These are phyloP conservation scores for Stratiolaelaps scimitus DNA, from an alignment of 1,140 invertebrate species.

Conservation along the genomic window DNA sequence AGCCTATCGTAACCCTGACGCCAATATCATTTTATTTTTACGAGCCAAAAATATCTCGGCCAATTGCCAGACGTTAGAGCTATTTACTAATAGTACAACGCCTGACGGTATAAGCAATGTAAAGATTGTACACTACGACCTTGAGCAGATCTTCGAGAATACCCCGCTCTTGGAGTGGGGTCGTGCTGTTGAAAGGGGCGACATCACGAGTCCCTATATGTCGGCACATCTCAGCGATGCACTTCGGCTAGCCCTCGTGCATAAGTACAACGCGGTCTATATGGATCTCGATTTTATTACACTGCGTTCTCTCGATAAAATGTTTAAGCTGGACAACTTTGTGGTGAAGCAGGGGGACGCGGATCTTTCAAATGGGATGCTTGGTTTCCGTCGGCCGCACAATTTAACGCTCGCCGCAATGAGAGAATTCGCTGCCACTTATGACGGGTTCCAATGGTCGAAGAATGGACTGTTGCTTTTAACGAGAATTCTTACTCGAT, in stretches of 20 bases:
- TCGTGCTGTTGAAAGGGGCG: background rate
- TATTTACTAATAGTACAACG: background rate
- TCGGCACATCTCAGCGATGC: background rate
- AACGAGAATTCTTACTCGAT: background rate
- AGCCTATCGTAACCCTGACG: background rate
- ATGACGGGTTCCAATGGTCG: background rate
- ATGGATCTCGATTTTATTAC: background rate
- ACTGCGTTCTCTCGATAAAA: background rate
- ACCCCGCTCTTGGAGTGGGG: background rate
- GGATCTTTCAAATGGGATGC: background rate
- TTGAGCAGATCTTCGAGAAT: background rate
- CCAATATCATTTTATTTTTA: background rate
- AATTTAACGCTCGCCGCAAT: background rate
- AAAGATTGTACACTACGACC: background rate
- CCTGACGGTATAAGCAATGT: background rate
- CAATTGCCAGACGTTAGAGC: background rate
- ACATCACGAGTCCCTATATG: slow-evolving; percentile 2
- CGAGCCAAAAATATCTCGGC: background rate
- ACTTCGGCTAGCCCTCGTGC: background rate
- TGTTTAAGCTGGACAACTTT: background rate
- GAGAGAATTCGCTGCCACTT: background rate
- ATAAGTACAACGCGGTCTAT: background rate
- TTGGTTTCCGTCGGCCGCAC: background rate
- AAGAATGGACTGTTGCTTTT: background rate
- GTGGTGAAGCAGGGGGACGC: background rate